A percentile compares a stretch with the other conserved stretches of the same genome.
Evolutionary conservation across 30 jellyfish, hydroid and myxozoan genomes (phyloP).

Genomic region (Cassiopea andromeda): DNA sequence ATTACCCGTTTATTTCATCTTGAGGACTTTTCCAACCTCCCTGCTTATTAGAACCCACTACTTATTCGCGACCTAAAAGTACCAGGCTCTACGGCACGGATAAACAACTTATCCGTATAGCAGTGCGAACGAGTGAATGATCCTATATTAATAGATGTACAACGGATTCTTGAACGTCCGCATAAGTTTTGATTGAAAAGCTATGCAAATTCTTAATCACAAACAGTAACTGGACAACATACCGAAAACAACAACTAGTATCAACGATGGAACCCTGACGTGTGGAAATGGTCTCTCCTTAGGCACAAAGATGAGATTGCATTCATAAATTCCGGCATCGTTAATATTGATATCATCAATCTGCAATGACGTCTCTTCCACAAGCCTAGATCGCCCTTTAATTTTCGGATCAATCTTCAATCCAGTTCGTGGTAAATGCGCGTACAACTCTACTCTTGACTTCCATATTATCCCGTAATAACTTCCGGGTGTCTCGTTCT

Average conservation of each 20-base stretch:
- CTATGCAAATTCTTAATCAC: neutral
- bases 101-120: too few relatives aligned
- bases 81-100: too few relatives aligned
- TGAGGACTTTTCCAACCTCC: too few relatives aligned
- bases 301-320: slow-evolving; percentile 36
- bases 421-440: slow-evolving; percentile 24
- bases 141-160: too few relatives aligned
- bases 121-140: too few relatives aligned
- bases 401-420: slow-evolving; percentile 8
- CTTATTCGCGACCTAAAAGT: too few relatives aligned
- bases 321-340: slow-evolving; percentile 68
- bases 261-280: slow-evolving; percentile 42
- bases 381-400: slow-evolving; percentile 34
- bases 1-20: too few relatives aligned
- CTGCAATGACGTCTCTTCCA: slow-evolving; percentile 47
- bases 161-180: too few relatives aligned
- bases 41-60: too few relatives aligned
- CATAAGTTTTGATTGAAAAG: too few relatives aligned
- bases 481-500: slow-evolving; percentile 71
- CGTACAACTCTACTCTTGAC: slow-evolving; percentile 19
- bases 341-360: slow-evolving; percentile 13
- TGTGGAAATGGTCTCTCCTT: neutral
- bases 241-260: slow-evolving; percentile 54
- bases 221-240: slow-evolving; percentile 6
- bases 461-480: slow-evolving; percentile 67